Conservation (phyloP, 2,888 invertebrate species). For the Trichogramma evanescens region DNA sequence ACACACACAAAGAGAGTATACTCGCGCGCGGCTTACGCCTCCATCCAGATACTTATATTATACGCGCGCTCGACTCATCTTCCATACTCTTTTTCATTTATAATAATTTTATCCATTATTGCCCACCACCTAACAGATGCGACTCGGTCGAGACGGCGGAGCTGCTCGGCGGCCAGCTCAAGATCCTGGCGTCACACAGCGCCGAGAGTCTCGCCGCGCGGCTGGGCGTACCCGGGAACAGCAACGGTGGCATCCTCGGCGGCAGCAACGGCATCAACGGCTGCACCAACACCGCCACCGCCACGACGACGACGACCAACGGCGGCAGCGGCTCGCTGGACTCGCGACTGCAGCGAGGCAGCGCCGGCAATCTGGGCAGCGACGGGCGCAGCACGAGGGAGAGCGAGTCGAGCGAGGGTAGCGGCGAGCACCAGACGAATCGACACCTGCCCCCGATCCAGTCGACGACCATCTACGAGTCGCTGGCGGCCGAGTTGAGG, state of each 20-base stretch:
- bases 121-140: slow-evolving; percentile 56
- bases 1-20: too few relatives aligned
- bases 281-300: too few relatives aligned
- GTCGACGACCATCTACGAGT: slow-evolving; percentile 78
- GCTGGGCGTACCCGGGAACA: too few relatives aligned
- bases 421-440: slow-evolving; percentile 53
- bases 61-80: too few relatives aligned
- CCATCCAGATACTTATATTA: too few relatives aligned
- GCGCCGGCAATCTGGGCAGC: slow-evolving; percentile 55
- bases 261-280: too few relatives aligned
- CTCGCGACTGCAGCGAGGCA: slow-evolving; percentile 67
- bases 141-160: slow-evolving; percentile 91
- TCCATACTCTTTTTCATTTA: too few relatives aligned
- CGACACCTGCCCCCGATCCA: slow-evolving; percentile 66
- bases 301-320: too few relatives aligned
- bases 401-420: slow-evolving; percentile 69
- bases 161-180: slow-evolving; percentile 76
- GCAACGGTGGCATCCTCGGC: too few relatives aligned
- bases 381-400: slow-evolving; percentile 57
- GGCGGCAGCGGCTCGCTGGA: slow-evolving; percentile 51
- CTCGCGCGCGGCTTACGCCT: too few relatives aligned
- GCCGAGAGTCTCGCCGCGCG: slow-evolving; percentile 34
- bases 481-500: slow-evolving; percentile 83
- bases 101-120: neutral
- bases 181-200: slow-evolving; percentile 56